A percentile compares a stretch with the other conserved stretches of the same genome.
Evolutionary conservation across 2,888 invertebrate genomes (phyloP).

Genomic region (Chromoteleia sp.): DNA sequence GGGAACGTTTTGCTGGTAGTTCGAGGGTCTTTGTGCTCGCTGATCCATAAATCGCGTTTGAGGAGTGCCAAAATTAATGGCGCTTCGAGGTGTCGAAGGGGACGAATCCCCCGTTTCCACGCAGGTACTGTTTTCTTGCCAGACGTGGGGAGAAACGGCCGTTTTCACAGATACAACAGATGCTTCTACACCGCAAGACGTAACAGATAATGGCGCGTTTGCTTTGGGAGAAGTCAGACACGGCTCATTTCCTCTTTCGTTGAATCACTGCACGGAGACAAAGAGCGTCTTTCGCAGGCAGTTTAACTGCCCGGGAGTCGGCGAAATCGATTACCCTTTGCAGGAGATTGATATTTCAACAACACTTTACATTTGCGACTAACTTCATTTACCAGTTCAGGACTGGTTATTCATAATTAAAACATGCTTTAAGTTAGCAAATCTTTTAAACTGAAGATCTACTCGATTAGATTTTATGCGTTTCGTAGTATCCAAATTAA

Average conservation of each 20-base stretch:
- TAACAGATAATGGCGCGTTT: constrained; percentile 69
- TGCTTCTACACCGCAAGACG: constrained; percentile 56
- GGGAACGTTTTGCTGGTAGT: constrained; percentile 17
- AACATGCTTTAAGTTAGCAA: no score
- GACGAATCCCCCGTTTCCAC: constrained; percentile 33
- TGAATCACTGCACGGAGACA: constrained; percentile 59
- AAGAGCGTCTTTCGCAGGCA: constrained; percentile 41
- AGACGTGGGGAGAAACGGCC: constrained; percentile 42
- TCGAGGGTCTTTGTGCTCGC: constrained; percentile 39
- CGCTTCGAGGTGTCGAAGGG: constrained; percentile 63
- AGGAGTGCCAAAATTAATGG: constrained; percentile 60
- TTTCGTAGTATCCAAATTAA: no score
- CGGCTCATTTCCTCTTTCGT: constrained; percentile 68
- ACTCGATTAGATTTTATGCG: no score
- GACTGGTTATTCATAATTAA: no score
- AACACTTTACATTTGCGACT: no score
- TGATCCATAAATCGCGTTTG: constrained; percentile 53
- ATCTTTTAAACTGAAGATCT: no score
- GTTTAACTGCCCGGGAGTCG: neutral
- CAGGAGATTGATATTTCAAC: constrained; percentile 10
- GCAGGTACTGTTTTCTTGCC: constrained; percentile 45
- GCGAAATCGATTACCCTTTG: constrained; percentile 14
- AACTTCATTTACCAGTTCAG: no score
- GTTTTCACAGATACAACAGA: constrained; percentile 71
- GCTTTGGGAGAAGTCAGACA: constrained; percentile 71